Evolutionary conservation across 2,888 invertebrate genomes (phyloP), one percentile per base, ranked within the genome.

Genomic region (Ectropis crepuscularia): DNA sequence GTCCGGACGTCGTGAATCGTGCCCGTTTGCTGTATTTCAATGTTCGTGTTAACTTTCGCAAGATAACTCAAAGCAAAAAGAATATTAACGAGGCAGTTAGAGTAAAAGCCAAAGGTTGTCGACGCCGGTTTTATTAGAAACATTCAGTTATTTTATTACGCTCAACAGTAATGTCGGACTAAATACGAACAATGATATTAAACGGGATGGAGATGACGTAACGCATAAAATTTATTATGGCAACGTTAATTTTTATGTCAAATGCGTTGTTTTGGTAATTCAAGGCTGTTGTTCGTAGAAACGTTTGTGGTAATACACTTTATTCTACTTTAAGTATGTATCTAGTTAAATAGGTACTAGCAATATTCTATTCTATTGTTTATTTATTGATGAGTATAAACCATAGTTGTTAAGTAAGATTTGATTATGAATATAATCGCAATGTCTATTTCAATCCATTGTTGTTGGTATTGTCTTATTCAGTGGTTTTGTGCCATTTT

Each of bases 141-240:
- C 78, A 73, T 77, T 77, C 71, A 69, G 72, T 68, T 70, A 73
- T 71, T 86, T 87, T 80, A 87, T 73, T 82, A 80, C 75, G 66
- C 68, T 69, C 62, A 77, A 78, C 79, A 75, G 76, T 86, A 83
- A 86, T 83, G 70, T 65, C 58, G 64, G 72, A 73, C 71, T 71
- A 72, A 78, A 80, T 79, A 77, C 62, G 65, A 58, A 72, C 74
- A 73, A 72, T 76, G 72, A 75, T 75, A 53, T 43, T 58, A 54
- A 77, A 75, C 68, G 63, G 71, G 76, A 76, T 74, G 57, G 45
- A 57, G 59, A 68, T 82, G 81, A 82, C 78, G 80, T 75, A 72
- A 79, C 69, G 66, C 70, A 78, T 78, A 74, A 71, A 73, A 77
- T 80, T 84, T 75, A 85, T 72, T 83, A 76, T 68, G 41, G 51